Conservation (phyloP, 2,888 invertebrate species). For the Rotaria socialis region DNA sequence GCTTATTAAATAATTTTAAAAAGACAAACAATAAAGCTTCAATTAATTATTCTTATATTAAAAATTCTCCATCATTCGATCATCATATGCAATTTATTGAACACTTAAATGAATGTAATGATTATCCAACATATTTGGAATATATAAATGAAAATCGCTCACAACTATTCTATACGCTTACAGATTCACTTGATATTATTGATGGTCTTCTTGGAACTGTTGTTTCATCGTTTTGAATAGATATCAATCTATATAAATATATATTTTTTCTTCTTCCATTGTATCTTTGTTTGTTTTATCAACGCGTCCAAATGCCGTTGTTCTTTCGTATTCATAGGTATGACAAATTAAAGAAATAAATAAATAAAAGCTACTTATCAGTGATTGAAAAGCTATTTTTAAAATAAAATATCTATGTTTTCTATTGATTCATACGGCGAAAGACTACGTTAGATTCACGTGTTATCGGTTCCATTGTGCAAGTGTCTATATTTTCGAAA, state of each 20-base stretch:
- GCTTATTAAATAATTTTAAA: constrained; percentile 7
- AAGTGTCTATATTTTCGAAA: too few species aligned
- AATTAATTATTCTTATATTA: background rate
- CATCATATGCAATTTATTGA: background rate
- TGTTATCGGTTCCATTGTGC: too few species aligned
- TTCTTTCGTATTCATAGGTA: background rate
- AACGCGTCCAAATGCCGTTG: background rate
- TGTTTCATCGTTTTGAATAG: constrained; percentile 12
- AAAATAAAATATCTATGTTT: too few species aligned
- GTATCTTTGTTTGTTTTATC: background rate
- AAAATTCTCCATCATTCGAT: background rate
- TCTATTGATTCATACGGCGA: too few species aligned
- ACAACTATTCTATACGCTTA: constrained; percentile 8
- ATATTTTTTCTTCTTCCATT: background rate
- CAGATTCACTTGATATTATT: constrained; percentile 35
- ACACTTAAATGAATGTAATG: constrained; percentile 4
- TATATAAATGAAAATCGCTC: constrained; percentile 22
- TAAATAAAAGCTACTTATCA: background rate
- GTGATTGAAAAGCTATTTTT: background rate
- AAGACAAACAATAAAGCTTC: background rate
- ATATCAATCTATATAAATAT: too few species aligned
- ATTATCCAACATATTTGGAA: constrained; percentile 24
- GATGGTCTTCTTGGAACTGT: constrained; percentile 18
- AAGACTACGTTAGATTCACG: too few species aligned
- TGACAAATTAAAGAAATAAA: background rate